These are phyloP conservation scores for Rachycentron canadum DNA, from an alignment of 2,797 vertebrate species.

Conservation along the genomic window DNA sequence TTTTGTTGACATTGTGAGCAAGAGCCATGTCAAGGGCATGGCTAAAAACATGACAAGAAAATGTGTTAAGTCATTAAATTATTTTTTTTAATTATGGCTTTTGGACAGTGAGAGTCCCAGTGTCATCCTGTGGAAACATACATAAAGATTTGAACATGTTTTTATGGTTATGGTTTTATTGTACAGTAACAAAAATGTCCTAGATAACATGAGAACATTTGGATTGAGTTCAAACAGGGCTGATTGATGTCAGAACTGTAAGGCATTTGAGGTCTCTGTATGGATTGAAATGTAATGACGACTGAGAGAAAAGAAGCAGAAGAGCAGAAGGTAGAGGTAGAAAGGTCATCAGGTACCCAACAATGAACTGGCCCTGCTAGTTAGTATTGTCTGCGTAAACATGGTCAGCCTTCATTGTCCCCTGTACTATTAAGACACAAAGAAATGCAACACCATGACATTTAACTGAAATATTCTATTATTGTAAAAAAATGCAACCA, in stretches of 20 bases:
- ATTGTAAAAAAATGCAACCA: not conserved
- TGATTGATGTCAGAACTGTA: not conserved
- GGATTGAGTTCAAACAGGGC: not conserved
- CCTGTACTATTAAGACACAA: not conserved
- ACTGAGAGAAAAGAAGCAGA: not conserved
- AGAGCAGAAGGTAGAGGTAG: conserved; percentile 28
- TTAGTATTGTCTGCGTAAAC: not conserved
- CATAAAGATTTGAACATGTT: not conserved
- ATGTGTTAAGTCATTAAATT: not conserved
- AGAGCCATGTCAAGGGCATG: not conserved
- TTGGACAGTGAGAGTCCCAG: conserved; percentile 1
- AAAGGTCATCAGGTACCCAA: not conserved
- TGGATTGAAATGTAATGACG: not conserved
- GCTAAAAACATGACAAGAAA: not conserved
- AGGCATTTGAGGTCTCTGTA: conserved; percentile 7
- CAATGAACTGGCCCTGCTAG: fast-evolving
- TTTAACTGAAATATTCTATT: not conserved
- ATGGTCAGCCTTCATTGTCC: no score
- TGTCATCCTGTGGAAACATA: not conserved
- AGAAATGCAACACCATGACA: not conserved
- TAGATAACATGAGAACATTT: not conserved
- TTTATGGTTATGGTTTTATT: not conserved
- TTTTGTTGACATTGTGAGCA: no score
- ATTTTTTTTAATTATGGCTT: conserved; percentile 31
- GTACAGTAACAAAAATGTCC: conserved; percentile 31